These are phyloP conservation scores for Rhinichthys klamathensis DNA, from an alignment of 2,113 vertebrate genomes.

Conservation along the genomic window DNA sequence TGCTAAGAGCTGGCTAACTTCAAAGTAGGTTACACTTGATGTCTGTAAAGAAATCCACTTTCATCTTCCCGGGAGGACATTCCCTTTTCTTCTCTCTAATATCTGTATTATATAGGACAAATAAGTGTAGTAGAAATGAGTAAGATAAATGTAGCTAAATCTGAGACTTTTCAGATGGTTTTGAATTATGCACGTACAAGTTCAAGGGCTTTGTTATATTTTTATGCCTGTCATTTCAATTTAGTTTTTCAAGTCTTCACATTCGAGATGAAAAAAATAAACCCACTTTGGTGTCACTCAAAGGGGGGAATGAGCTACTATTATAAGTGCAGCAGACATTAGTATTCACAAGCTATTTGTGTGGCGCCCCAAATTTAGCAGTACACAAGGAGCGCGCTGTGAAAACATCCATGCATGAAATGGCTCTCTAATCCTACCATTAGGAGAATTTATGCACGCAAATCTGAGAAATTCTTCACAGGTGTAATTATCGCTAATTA, in stretches of 20 bases:
- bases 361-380: constrained; percentile 20
- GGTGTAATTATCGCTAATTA: constrained; percentile 57
- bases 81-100: not conserved
- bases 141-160: not conserved
- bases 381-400: not conserved
- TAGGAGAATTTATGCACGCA: constrained; percentile 25
- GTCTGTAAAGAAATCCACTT: not conserved
- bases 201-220: constrained; percentile 4
- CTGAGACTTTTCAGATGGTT: not conserved
- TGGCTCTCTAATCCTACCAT: constrained; percentile 41
- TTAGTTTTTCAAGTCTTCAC: not conserved
- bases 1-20: not conserved
- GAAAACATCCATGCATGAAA: constrained; percentile 23
- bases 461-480: constrained; percentile 36
- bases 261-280: not conserved
- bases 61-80: not conserved
- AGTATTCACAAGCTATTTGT: constrained; percentile 34
- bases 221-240: not conserved
- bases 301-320: not conserved
- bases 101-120: constrained; percentile 4
- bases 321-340: not conserved
- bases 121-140: not conserved
- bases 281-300: not conserved
- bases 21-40: constrained; percentile 19
- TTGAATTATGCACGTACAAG: not conserved